These are phyloP conservation scores for Pogonognathellus flavescens DNA, from an alignment of 1,140 invertebrate genomes.

Conservation along the genomic window DNA sequence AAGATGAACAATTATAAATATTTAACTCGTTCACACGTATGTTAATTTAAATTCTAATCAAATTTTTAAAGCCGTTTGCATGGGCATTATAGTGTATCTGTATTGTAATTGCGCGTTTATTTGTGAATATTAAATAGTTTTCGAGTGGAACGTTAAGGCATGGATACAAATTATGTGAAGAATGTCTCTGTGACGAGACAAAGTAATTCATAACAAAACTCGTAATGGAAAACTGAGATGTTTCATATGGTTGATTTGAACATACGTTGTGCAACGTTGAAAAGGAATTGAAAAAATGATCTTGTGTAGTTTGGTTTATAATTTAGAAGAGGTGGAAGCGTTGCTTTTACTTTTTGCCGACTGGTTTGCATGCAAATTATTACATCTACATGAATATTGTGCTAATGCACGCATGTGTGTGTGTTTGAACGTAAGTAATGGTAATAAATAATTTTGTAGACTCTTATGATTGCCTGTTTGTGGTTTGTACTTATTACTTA, in stretches of 20 bases:
- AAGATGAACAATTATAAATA: background rate
- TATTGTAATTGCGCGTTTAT: background rate
- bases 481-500: background rate
- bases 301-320: slow-evolving; percentile 11
- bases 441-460: slow-evolving; percentile 41
- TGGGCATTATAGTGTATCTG: background rate
- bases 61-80: background rate
- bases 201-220: background rate
- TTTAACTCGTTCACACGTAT: slow-evolving; percentile 11
- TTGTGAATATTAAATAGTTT: background rate
- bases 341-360: slow-evolving; percentile 46
- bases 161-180: background rate
- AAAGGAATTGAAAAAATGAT: background rate
- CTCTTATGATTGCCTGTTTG: background rate
- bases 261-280: background rate
- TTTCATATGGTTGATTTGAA: background rate
- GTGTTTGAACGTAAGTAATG: slow-evolving; percentile 25
- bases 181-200: background rate
- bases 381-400: slow-evolving; percentile 23
- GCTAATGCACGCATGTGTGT: slow-evolving; percentile 18
- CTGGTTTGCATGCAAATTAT: slow-evolving; percentile 47
- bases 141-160: too few species aligned
- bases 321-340: background rate
- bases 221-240: background rate
- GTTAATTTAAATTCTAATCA: slow-evolving; percentile 46